Base-by-base conservation (phyloP, 2,113 vertebrate genomes). In the Lagopus muta region DNA sequence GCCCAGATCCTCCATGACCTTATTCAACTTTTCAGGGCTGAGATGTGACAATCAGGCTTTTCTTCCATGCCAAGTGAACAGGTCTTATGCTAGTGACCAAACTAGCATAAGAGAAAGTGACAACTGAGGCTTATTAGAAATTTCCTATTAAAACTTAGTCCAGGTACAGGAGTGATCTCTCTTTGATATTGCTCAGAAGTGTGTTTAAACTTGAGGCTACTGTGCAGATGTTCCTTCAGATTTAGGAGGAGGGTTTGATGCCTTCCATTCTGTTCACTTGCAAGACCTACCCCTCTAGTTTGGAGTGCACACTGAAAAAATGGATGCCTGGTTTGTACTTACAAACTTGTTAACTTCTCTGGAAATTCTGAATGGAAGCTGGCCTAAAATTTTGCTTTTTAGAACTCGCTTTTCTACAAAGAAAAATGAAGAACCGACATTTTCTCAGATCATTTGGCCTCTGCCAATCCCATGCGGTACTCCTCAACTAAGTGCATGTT, bases 1-100 rank as follows among this genome's bases (percentile, higher is more conserved):
- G 58, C 48, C 78, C 1, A 1, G 36, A 38, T 92, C 52, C 54
- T 74, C 34, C 0, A 0, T 2, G 14, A 84, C 27, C 25, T 86
- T 61, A 55, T 9, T 13, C 43, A 60, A 3, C 70, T 50, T 7
- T 54, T 11, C 71, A 2, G 6, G 14, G 34, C 45, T 67, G 52
- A 84, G 70, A 28, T 67, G 27, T 5, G 18, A 74, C 84, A 19
- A 38, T 81, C 40, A 36, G 20, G 52, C 42, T 88, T 88, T 91
- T 69, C 36, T 66, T 65, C 40, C 19, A 10, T 48, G 36, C 32
- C 20, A 21, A n/a, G n/a, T n/a, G n/a, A n/a, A n/a, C n/a, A n/a
- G n/a, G n/a, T n/a, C n/a, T n/a, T n/a, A n/a, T 13, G 22, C 30
- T 60, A 50, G 52, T 61, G 76, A 81, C 25, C 32, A 78, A 81